These are phyloP conservation scores for Daphoenositta chrysoptera DNA, from an alignment of 2,113 vertebrate genomes.

Conservation along the genomic window DNA sequence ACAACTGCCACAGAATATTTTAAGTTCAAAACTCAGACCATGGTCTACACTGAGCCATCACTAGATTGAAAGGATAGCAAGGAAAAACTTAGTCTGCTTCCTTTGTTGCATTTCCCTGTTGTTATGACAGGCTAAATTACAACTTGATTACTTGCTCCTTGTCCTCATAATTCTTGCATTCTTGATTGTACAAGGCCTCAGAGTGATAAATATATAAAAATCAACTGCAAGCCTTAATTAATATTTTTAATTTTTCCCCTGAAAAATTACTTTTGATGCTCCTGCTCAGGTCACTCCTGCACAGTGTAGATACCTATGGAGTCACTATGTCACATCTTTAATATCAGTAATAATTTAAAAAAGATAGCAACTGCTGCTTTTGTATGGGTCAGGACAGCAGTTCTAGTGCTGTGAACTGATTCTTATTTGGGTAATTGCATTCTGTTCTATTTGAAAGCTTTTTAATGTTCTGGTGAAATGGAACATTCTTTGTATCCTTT, in stretches of 20 bases:
- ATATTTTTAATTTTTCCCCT: background rate
- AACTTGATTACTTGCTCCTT: background rate
- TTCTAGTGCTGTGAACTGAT: background rate
- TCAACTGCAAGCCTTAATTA: background rate
- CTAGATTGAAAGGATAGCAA: background rate
- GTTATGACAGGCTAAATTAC: background rate
- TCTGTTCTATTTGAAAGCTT: constrained; percentile 23
- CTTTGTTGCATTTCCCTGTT: background rate
- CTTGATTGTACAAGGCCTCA: background rate
- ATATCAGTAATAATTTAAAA: background rate
- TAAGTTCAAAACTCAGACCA: background rate
- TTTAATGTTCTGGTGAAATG: background rate
- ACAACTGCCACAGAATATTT: background rate
- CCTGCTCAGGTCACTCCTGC: background rate
- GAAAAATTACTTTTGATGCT: background rate
- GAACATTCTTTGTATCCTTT: constrained; percentile 7
- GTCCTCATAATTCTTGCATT: background rate
- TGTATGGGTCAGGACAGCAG: background rate
- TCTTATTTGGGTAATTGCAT: background rate
- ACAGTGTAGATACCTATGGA: background rate
- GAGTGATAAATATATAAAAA: background rate
- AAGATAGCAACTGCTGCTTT: background rate
- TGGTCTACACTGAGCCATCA: background rate
- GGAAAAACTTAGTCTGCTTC: background rate
- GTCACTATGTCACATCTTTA: background rate